Conservation (phyloP, 2,888 invertebrate species). For the Acanthococcus lagerstroemiae region DNA sequence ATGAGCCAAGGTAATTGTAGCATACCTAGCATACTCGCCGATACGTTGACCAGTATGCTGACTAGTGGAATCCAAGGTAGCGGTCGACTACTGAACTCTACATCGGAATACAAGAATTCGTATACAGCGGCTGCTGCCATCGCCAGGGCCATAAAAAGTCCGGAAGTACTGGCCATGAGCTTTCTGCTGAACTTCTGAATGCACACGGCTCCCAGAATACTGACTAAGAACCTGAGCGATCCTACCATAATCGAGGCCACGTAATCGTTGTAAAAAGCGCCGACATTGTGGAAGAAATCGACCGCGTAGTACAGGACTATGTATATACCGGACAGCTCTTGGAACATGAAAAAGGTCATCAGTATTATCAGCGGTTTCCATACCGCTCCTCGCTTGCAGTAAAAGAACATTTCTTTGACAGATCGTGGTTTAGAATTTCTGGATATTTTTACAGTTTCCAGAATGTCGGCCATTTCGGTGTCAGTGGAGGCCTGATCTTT, state of each 20-base stretch:
- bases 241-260: conserved; percentile 60
- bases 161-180: conserved; percentile 54
- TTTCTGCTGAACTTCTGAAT: conserved; percentile 56
- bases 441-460: conserved; percentile 21
- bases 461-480: conserved; percentile 47
- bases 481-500: conserved; percentile 53
- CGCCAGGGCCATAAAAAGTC: conserved; percentile 53
- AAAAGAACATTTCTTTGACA: conserved; percentile 40
- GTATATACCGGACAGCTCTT: conserved; percentile 64
- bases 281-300: conserved; percentile 57
- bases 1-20: conserved; percentile 64
- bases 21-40: conserved; percentile 63
- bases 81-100: conserved; percentile 38
- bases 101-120: conserved; percentile 36
- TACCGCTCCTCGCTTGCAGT: conserved; percentile 42
- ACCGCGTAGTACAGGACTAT: conserved; percentile 63
- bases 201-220: conserved; percentile 54
- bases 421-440: conserved; percentile 7
- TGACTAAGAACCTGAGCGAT: conserved; percentile 49
- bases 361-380: conserved; percentile 58
- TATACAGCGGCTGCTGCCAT: conserved; percentile 44
- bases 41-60: conserved; percentile 57
- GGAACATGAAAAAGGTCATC: conserved; percentile 55
- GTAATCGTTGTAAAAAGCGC: conserved; percentile 53
- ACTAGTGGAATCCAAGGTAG: conserved; percentile 46